Conservation (phyloP, 2,113 vertebrate genomes). For the Numida meleagris region DNA sequence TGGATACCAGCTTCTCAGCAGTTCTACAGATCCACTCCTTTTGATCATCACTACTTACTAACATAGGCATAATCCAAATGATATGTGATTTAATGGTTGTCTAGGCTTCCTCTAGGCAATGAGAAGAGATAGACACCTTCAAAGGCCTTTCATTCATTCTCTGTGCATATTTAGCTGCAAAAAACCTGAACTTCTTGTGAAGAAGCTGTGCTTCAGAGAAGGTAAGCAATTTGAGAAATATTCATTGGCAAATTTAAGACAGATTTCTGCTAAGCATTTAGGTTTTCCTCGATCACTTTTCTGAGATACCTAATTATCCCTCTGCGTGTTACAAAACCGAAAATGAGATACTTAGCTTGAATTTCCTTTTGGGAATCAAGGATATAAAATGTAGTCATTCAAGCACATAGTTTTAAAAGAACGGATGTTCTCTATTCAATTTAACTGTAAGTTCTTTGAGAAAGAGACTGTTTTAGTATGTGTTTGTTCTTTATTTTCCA, state of each 20-base stretch:
- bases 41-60: not conserved
- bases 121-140: not conserved
- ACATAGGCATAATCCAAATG: not conserved
- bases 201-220: not conserved
- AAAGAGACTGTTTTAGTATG: not conserved
- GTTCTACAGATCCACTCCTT: accelerated
- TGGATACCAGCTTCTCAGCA: not conserved
- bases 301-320: not conserved
- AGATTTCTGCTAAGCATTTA: not conserved
- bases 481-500: not conserved
- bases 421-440: not conserved
- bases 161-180: not conserved
- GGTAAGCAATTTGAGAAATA: not conserved
- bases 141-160: not conserved
- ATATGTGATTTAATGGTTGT: not conserved
- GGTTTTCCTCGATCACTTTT: not conserved
- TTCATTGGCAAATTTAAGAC: not conserved
- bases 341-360: accelerated
- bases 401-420: not conserved
- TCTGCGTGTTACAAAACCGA: not conserved
- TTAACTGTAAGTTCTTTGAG: not conserved
- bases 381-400: not conserved
- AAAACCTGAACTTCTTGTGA: not conserved
- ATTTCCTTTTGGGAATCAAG: not conserved
- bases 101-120: not conserved